A percentile compares a stretch with the other conserved stretches of the same genome.
phyloP scores from a whole-genome alignment of 2,797 vertebrate genomes.

The Cossypha heuglini region DNA sequence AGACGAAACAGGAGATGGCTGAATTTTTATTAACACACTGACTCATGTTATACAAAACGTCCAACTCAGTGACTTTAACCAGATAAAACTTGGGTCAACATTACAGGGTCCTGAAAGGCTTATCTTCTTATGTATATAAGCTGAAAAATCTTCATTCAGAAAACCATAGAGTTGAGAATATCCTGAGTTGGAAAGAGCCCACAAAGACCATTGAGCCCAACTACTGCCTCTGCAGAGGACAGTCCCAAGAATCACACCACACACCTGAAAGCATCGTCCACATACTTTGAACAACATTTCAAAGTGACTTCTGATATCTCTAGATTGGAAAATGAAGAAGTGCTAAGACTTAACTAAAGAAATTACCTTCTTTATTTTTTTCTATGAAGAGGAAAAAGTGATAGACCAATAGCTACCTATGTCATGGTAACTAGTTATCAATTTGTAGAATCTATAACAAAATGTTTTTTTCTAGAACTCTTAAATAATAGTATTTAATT shows the following conservation, averaged over 20 bases:
- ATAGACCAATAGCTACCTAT: not conserved
- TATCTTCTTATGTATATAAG: not conserved
- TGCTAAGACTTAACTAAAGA: not conserved
- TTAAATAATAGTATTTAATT: not conserved
- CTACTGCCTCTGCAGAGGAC: not conserved
- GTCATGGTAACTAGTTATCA: not conserved
- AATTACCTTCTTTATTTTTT: not conserved
- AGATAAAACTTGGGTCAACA: not conserved
- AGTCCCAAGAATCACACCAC: fast-evolving
- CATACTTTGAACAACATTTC: not conserved
- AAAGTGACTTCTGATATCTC: not conserved
- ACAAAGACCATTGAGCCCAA: not conserved
- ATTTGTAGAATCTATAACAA: not conserved
- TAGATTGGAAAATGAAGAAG: not conserved
- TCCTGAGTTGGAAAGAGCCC: not conserved
- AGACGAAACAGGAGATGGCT: not conserved
- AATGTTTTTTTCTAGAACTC: not conserved
- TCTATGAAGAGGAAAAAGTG: not conserved
- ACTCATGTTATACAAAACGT: not conserved
- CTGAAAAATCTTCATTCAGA: not conserved
- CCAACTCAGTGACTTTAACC: not conserved
- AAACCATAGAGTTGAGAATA: not conserved
- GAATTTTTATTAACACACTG: not conserved
- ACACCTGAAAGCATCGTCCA: fast-evolving
- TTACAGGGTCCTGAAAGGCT: not conserved